Evolutionary conservation across 2,888 invertebrate species (phyloP).

Genomic region (Drosophila melanosoma): DNA sequence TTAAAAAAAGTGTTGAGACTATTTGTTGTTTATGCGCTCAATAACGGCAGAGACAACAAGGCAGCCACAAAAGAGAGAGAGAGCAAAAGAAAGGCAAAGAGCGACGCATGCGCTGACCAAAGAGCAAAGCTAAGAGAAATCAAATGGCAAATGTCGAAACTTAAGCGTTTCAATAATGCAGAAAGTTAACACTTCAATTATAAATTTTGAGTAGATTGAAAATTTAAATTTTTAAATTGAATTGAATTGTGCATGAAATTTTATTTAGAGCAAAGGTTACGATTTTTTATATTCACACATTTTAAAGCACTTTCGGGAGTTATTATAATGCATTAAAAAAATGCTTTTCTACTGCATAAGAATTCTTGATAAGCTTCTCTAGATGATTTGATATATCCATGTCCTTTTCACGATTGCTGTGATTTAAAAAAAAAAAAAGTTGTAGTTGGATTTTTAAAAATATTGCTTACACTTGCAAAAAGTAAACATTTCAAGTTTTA

Average conservation of each 20-base stretch:
- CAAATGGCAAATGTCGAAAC: neutral
- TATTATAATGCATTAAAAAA: fast-evolving
- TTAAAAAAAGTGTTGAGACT: conserved; percentile 13
- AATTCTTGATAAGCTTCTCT: neutral
- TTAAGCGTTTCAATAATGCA: neutral
- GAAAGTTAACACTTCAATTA: neutral
- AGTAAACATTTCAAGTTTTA: neutral
- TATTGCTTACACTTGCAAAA: too few relatives aligned
- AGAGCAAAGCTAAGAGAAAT: conserved; percentile 18
- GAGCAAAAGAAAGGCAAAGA: neutral
- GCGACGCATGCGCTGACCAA: conserved; percentile 26
- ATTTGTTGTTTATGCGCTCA: conserved; percentile 52
- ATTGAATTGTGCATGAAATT: too few relatives aligned
- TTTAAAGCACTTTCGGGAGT: neutral
- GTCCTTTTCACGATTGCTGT: fast-evolving
- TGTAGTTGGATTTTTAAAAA: fast-evolving
- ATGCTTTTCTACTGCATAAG: fast-evolving
- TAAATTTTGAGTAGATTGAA: neutral
- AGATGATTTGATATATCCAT: neutral
- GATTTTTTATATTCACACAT: neutral
- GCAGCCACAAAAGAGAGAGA: neutral
- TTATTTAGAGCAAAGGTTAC: too few relatives aligned
- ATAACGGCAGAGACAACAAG: conserved; percentile 11
- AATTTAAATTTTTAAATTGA: too few relatives aligned
- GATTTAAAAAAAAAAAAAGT: neutral